A percentile compares a stretch with the other conserved stretches of the same genome.
phyloP scores from a whole-genome alignment of 1,140 invertebrate species.

The Anagrus nilaparvatae region DNA sequence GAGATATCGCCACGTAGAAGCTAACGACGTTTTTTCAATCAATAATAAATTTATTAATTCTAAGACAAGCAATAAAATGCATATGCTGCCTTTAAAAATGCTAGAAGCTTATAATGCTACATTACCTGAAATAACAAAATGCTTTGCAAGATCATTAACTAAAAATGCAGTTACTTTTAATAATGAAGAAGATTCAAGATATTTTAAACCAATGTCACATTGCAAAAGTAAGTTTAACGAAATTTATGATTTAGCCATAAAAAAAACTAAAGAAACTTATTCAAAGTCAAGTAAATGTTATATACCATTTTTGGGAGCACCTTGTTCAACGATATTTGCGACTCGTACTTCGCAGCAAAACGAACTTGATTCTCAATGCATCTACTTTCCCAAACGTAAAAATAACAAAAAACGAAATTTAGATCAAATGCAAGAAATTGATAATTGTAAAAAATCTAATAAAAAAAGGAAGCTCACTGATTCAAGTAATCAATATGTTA shows the following conservation, averaged over 20 bases:
- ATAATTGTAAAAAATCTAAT: not conserved
- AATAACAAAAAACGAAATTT: slow-evolving; percentile 20
- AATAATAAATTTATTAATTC: not conserved
- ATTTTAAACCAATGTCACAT: slow-evolving; percentile 35
- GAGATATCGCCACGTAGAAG: slow-evolving; percentile 37
- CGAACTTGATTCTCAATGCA: slow-evolving; percentile 20
- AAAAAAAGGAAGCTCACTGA: no score
- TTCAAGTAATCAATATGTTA: no score
- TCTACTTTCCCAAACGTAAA: slow-evolving; percentile 23
- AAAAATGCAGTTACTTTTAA: slow-evolving; percentile 5
- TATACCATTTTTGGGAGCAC: slow-evolving; percentile 36
- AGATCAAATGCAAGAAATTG: slow-evolving; percentile 16
- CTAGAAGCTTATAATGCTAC: slow-evolving; percentile 32
- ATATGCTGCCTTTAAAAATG: slow-evolving; percentile 21
- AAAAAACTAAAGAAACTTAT: slow-evolving; percentile 32
- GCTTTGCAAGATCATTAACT: slow-evolving; percentile 19
- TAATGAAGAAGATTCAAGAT: no score
- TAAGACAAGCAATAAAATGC: slow-evolving; percentile 5
- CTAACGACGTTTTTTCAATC: slow-evolving; percentile 31
- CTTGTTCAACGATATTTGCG: slow-evolving; percentile 26
- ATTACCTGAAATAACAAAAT: slow-evolving; percentile 30
- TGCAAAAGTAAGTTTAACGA: slow-evolving; percentile 17
- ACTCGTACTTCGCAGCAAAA: slow-evolving; percentile 12
- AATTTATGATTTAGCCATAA: slow-evolving; percentile 28
- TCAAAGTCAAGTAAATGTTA: slow-evolving; percentile 20